Conservation (phyloP, 2,888 invertebrate species). For the Odontocerum albicorne region DNA sequence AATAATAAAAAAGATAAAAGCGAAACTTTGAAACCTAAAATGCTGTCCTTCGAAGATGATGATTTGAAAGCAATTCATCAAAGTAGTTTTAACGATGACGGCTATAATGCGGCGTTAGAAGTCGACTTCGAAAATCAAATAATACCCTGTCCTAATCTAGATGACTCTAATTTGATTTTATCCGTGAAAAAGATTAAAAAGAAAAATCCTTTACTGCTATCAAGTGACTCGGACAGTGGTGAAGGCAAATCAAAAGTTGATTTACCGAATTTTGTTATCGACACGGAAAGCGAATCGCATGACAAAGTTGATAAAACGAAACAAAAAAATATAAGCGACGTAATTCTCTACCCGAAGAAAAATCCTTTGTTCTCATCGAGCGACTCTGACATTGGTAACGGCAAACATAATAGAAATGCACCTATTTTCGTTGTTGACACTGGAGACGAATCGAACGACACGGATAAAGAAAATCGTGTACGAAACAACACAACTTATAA, state of each 20-base stretch:
- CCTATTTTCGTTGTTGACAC: background rate
- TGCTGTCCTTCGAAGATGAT: slow-evolving; percentile 38
- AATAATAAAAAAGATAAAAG: background rate
- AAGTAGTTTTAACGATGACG: no score
- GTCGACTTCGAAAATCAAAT: no score
- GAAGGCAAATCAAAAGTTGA: background rate
- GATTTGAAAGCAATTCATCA: no score
- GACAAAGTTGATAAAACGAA: background rate
- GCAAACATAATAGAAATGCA: background rate
- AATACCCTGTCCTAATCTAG: slow-evolving; percentile 11
- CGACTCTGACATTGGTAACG: slow-evolving; percentile 1
- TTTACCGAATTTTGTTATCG: background rate
- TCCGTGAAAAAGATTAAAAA: slow-evolving; percentile 5
- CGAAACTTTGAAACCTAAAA: slow-evolving; percentile 13
- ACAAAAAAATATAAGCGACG: no score
- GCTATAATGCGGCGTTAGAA: no score
- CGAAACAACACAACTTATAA: background rate
- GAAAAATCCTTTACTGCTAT: slow-evolving; percentile 3
- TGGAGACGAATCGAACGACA: background rate
- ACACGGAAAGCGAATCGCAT: background rate
- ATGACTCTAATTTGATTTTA: slow-evolving; percentile 1
- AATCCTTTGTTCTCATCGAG: no score
- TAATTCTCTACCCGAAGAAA: no score
- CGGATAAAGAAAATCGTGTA: background rate
- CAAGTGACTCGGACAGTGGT: slow-evolving; percentile 3